Base-by-base conservation (phyloP, 2,888 invertebrate species). In the Cryptophagus acutangulus region DNA sequence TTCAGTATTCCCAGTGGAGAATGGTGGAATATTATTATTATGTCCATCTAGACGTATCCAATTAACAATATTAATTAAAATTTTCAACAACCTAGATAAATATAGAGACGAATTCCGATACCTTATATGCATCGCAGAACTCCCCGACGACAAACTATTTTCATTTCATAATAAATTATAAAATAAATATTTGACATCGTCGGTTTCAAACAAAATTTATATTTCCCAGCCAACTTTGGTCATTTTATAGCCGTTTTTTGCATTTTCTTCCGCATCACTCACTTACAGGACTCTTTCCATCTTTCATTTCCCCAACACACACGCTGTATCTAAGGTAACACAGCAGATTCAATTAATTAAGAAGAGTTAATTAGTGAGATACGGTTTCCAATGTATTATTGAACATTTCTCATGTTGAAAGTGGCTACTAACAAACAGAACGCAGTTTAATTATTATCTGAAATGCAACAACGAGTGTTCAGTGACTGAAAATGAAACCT, bases 21-120 rank as follows among this genome's bases (percentile, higher is more conserved):
- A n/a, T n/a, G n/a, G n/a, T 52, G 52, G 53, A 51, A 50, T 52
- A 55, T 15, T 61, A 59, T 61, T 59, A 60, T 60, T 61, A 57
- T 54, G 57, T 61, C 55, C 58, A 58, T 58, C 59, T 55, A 55
- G 61, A 57, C 57, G 58, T 57, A 61, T 61, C 61, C 62, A 62
- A 63, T 63, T 63, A 63, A 60, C 60, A 54, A 61, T 63, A 62
- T 63, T 62, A 63, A 63, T 63, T 63, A 62, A 63, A 62, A 63
- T 63, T 60, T 63, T 60, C 58, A 58, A 53, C 58, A 58, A 61
- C 60, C 62, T 62, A 62, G 58, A 62, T 58, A 63, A 63, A 62
- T 61, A 62, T 54, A 58, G 31, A 31, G 24, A n/a, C 6, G n/a
- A 6, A 20, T n/a, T 6, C 6, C 41, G 31, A 55, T 54, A 55